phyloP scores from a whole-genome alignment of 2,113 vertebrate genomes.

The Vidua macroura region DNA sequence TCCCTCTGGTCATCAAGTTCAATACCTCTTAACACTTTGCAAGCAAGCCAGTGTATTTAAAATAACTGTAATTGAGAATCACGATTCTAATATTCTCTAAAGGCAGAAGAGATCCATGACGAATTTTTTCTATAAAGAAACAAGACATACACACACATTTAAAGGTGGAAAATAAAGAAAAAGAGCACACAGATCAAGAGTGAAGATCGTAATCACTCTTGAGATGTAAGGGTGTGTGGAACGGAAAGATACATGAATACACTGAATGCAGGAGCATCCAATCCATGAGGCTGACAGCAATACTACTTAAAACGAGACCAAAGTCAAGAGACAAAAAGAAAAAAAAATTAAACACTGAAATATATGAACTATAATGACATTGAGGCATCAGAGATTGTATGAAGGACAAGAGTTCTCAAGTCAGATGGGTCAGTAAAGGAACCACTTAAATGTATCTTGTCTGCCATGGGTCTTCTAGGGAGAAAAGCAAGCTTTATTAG shows the following conservation, averaged over 20 bases:
- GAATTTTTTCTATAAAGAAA: neutral
- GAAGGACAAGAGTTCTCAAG: neutral
- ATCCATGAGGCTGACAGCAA: neutral
- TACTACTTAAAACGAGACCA: neutral
- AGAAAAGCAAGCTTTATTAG: neutral
- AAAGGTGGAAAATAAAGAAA: neutral
- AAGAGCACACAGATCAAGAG: neutral
- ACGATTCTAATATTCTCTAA: neutral
- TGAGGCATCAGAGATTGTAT: neutral
- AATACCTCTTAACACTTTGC: neutral
- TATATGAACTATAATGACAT: too few relatives aligned
- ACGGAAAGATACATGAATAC: neutral
- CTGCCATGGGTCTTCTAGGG: neutral
- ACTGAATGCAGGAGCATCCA: neutral
- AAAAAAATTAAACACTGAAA: neutral
- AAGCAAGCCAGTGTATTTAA: neutral
- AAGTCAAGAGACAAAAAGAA: neutral
- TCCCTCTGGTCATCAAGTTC: neutral
- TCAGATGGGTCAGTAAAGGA: neutral
- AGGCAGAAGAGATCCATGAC: neutral
- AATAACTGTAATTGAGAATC: neutral
- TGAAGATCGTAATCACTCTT: neutral
- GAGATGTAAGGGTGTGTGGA: neutral
- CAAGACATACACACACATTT: neutral
- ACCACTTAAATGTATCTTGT: neutral